Evolutionary conservation across 1,140 invertebrate genomes (phyloP).

Genomic region (Polypedilum vanderplanki): DNA sequence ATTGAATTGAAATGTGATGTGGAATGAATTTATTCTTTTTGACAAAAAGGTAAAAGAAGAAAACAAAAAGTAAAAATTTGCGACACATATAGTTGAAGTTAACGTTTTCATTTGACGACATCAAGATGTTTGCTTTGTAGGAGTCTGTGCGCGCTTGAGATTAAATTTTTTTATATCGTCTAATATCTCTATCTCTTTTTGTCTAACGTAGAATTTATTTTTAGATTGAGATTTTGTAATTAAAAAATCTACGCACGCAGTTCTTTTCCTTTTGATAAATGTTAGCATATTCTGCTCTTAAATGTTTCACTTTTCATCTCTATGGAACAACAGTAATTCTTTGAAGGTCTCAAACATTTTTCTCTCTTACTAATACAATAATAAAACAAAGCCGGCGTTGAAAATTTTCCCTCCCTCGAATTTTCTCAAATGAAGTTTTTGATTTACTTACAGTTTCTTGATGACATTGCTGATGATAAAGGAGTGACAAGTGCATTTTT

Average conservation of each 20-base stretch:
- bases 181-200: not conserved
- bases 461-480: not conserved
- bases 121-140: not conserved
- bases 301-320: no score
- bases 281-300: not conserved
- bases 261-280: not conserved
- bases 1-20: no score
- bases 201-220: not conserved
- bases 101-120: not conserved
- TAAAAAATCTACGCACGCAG: not conserved
- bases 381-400: not conserved
- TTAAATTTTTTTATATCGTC: not conserved
- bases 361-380: not conserved
- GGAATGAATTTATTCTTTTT: not conserved
- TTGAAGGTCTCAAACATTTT: not conserved
- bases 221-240: not conserved
- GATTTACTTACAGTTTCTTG: slow-evolving; percentile 28
- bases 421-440: not conserved
- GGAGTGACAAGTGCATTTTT: not conserved
- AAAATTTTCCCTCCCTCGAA: not conserved
- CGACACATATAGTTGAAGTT: not conserved
- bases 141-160: not conserved
- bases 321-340: no score
- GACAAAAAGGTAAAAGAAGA: not conserved
- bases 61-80: not conserved